Evolutionary conservation across 2,797 vertebrate genomes (phyloP).

Genomic region (Champsocephalus gunnari): DNA sequence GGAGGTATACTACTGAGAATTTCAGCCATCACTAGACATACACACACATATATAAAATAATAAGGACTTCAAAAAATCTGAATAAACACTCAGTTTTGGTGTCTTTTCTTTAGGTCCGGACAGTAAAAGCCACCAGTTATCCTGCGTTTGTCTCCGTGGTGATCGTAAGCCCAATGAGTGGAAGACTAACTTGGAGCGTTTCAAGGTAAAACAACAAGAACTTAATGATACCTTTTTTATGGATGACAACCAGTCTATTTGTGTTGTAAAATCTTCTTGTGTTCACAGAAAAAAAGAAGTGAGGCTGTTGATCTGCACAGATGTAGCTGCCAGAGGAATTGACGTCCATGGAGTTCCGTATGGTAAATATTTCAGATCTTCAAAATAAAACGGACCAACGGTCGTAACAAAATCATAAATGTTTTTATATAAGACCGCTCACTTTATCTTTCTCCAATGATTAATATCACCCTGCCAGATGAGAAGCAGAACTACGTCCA

Average conservation of each 20-base stretch:
- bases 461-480: slow-evolving; percentile 97
- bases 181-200: slow-evolving; percentile 95
- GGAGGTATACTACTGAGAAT: slow-evolving; percentile 85
- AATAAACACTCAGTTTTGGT: background rate
- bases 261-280: slow-evolving; percentile 6
- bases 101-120: slow-evolving; percentile 88
- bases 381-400: background rate
- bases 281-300: slow-evolving; percentile 92
- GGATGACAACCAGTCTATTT: fast-evolving
- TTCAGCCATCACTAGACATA: background rate
- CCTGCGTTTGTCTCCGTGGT: slow-evolving; percentile 98
- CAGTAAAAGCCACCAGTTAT: slow-evolving; percentile 93
- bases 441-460: slow-evolving; percentile 81
- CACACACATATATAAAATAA: background rate
- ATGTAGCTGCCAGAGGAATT: slow-evolving; percentile 98
- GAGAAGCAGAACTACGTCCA: slow-evolving; percentile 99
- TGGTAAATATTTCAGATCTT: slow-evolving; percentile 76
- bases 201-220: slow-evolving; percentile 87
- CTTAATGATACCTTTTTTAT: background rate
- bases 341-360: slow-evolving; percentile 94
- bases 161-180: slow-evolving; percentile 97
- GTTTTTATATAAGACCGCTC: background rate
- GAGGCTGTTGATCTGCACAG: slow-evolving; percentile 95
- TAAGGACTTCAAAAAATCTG: background rate
- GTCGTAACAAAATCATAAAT: background rate